phyloP scores from a whole-genome alignment of 2,888 invertebrate genomes.

The Hanleya hanleyi region DNA sequence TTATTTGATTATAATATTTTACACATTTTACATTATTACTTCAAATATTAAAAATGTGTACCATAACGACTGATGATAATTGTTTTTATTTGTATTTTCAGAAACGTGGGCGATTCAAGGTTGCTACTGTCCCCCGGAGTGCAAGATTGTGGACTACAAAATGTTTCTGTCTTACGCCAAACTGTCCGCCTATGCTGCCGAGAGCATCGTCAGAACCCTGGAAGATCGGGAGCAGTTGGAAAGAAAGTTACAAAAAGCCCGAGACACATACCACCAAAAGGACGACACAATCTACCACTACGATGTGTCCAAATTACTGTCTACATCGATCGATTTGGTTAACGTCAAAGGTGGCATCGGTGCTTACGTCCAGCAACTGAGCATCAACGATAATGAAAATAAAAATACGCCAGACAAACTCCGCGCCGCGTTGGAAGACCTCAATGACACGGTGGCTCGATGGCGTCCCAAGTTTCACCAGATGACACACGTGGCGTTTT shows the following conservation, averaged over 20 bases:
- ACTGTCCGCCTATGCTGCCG: slow-evolving; percentile 9
- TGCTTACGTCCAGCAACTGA: background rate
- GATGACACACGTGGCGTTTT: slow-evolving; percentile 4
- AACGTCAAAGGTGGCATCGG: background rate
- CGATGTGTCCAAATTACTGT: background rate
- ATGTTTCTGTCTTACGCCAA: slow-evolving; percentile 1
- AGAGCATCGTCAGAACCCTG: background rate
- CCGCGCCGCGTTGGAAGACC: background rate
- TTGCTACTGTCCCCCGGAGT: background rate
- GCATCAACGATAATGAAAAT: background rate
- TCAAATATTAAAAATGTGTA: no score
- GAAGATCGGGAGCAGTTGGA: background rate
- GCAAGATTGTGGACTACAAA: background rate
- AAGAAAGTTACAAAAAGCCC: background rate
- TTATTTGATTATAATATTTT: background rate
- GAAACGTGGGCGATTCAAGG: background rate
- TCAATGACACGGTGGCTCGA: background rate
- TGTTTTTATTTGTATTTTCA: no score
- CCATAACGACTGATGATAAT: no score
- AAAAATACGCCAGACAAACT: background rate
- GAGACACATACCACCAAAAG: background rate
- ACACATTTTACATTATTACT: background rate
- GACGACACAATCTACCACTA: background rate
- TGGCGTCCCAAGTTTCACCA: background rate
- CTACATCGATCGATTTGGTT: background rate